Base-by-base conservation (phyloP, 2,888 invertebrate species). In the Lasioglossum marginatum region DNA sequence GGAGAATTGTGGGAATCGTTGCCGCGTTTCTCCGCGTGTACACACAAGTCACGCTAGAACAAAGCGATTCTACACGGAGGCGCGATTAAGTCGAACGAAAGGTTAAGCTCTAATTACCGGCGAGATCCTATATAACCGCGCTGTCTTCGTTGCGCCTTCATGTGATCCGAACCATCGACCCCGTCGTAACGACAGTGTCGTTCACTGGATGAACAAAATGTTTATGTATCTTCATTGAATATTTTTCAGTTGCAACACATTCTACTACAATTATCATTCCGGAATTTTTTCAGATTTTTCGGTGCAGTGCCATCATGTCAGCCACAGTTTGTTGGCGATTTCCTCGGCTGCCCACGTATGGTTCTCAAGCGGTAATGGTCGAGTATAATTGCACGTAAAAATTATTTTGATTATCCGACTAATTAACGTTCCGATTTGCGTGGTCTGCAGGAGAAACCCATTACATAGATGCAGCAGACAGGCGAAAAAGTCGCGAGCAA, bases 21-120 rank as follows among this genome's bases (percentile, higher is more conserved):
- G 31, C 31, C 14, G 63, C 31, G 63, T 66, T 34, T 66, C 63
- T 6, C 31, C 31, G 16, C 31, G 31, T 8, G 66, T 66, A 34
- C 34, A 66, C 34, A 34, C 19, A 6, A 31, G 66, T 66, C 75
- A 34, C 57, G 37, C 19, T 19, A 34, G 52, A 66, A 60, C 70
- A 63, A 37, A 80, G 73, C n/a, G 84, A 74, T 80, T 81, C 78
- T 83, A 74, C 81, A 77, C 81, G 76, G 76, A 45, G 66, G 68
- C 34, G 66, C 73, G 86, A 83, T 87, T 85, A 90, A 86, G 87
- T 83, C 79, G 80, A 81, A 85, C 82, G 81, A 66, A 66, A 66
- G 66, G 66, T 66, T 66, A 66, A 66, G 66, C 66, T 66, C 66
- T 66, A 66, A 66, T 66, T 66, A 66, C 63, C 63, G 31, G 31